These are phyloP conservation scores for Onychorhynchus coronatus DNA, from an alignment of 2,113 vertebrate genomes.

Conservation along the genomic window DNA sequence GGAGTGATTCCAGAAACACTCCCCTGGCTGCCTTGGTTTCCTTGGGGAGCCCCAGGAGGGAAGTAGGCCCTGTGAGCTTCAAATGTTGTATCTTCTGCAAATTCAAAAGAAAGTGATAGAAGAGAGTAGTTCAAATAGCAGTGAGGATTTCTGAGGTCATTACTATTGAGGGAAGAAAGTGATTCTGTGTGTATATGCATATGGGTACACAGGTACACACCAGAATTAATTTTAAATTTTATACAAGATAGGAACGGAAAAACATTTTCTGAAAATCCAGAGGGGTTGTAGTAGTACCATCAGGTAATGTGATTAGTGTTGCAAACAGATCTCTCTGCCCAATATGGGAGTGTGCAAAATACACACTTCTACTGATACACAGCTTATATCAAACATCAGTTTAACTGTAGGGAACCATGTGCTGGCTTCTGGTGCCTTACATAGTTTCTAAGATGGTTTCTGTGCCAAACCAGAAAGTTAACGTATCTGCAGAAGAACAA, in stretches of 20 bases:
- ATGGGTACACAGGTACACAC: not conserved
- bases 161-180: not conserved
- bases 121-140: not conserved
- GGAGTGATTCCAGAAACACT: not conserved
- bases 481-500: not conserved
- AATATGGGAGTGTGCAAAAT: not conserved
- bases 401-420: not conserved
- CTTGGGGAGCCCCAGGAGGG: not conserved
- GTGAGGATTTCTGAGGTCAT: not conserved
- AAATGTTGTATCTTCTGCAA: not conserved
- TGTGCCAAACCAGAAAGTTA: not conserved
- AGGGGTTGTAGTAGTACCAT: not conserved
- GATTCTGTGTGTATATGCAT: not conserved
- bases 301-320: not conserved
- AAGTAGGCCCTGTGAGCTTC: not conserved
- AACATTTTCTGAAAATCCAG: not conserved
- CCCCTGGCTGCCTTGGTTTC: rapidly evolving
- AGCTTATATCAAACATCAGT: not conserved
- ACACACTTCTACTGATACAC: not conserved
- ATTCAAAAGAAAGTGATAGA: not conserved
- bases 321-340: not conserved
- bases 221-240: not conserved
- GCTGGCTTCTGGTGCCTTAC: rapidly evolving
- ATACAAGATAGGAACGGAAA: not conserved
- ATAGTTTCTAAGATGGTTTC: not conserved